A percentile compares a stretch with the other conserved stretches of the same genome.
These are phyloP conservation scores for Wiebesia pumilae DNA, from an alignment of 1,140 invertebrate genomes.

Conservation along the genomic window DNA sequence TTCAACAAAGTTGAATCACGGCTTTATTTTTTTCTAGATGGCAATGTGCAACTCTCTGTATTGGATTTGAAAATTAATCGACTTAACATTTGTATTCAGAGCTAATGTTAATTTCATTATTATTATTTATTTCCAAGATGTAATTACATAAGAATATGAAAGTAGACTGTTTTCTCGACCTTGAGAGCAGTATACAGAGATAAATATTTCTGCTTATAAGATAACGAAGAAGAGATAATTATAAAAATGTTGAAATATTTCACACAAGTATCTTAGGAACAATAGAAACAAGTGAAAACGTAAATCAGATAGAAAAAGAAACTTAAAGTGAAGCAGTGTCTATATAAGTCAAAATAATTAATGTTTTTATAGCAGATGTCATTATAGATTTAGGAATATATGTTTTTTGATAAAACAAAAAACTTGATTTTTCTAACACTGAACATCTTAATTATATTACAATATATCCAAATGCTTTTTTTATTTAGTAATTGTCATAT, in stretches of 20 bases:
- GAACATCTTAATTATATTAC: too few relatives aligned
- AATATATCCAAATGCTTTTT: too few relatives aligned
- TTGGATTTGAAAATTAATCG: too few relatives aligned
- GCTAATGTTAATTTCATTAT: not conserved
- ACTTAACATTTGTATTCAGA: not conserved
- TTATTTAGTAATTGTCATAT: too few relatives aligned
- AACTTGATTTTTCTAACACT: too few relatives aligned
- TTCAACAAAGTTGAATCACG: too few relatives aligned
- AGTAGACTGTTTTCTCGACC: not conserved
- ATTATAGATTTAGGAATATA: too few relatives aligned
- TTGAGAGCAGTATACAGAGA: not conserved
- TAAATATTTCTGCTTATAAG: not conserved
- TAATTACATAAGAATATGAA: conserved; percentile 1
- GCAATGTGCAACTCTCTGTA: too few relatives aligned
- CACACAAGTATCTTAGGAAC: not conserved
- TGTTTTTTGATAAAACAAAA: too few relatives aligned
- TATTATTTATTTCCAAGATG: not conserved
- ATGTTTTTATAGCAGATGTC: too few relatives aligned
- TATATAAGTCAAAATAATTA: not conserved
- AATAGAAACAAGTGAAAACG: not conserved
- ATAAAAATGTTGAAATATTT: not conserved
- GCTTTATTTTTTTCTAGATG: too few relatives aligned
- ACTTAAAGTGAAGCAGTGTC: not conserved
- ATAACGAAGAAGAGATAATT: not conserved
- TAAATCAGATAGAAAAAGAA: not conserved